These are phyloP conservation scores for Okapia johnstoni DNA, from an alignment of 2,113 vertebrate species.

Conservation along the genomic window DNA sequence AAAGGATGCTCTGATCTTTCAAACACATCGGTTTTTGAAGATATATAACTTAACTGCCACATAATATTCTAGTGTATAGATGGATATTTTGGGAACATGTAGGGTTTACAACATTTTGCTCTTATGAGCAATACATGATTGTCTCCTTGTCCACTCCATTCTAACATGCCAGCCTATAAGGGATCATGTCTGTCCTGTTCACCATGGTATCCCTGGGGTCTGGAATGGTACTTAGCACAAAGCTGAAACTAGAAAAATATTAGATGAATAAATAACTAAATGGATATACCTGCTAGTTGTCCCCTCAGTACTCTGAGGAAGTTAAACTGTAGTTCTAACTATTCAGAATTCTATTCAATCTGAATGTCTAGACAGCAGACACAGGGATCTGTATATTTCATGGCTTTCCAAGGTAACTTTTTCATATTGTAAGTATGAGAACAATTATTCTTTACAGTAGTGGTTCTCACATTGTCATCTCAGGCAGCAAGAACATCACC, in stretches of 20 bases:
- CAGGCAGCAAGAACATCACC: background rate
- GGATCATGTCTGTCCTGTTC: background rate
- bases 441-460: background rate
- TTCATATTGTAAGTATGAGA: background rate
- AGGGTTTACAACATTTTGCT: background rate
- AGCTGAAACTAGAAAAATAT: background rate
- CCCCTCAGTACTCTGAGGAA: background rate
- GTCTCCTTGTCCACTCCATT: background rate
- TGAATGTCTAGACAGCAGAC: background rate
- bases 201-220: background rate
- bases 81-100: background rate
- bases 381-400: background rate
- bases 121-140: background rate
- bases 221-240: background rate
- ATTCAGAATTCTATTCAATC: background rate
- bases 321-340: background rate
- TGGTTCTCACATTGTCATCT: background rate
- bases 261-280: background rate
- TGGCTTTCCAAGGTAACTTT: background rate
- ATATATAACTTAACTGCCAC: background rate
- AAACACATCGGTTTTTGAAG: background rate
- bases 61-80: background rate
- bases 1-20: background rate
- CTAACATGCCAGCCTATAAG: background rate
- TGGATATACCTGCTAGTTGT: background rate